Conservation (phyloP, 1,140 invertebrate genomes). For the Zaprionus vittiger region DNA sequence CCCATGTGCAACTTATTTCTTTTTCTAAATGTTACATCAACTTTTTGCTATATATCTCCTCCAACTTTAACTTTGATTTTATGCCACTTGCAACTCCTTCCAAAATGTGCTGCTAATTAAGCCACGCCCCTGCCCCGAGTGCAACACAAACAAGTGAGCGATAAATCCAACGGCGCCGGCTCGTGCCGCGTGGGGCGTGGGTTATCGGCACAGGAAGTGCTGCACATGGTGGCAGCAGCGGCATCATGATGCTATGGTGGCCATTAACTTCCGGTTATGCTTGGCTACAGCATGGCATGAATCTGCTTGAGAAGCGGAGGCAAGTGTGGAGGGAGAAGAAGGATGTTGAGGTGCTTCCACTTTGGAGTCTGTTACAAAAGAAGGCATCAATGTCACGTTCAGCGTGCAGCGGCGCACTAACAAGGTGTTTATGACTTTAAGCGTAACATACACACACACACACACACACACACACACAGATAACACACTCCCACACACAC, state of each 20-base stretch:
- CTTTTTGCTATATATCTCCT: neutral
- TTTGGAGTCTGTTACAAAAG: conserved; percentile 59
- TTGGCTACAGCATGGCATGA: neutral
- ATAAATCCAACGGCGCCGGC: conserved; percentile 65
- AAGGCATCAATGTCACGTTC: conserved; percentile 83
- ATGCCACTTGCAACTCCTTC: neutral
- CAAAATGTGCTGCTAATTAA: conserved; percentile 53
- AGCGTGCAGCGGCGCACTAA: conserved; percentile 69
- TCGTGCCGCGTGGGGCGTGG: conserved; percentile 44
- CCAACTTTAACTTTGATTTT: conserved; percentile 13
- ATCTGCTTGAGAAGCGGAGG: conserved; percentile 74
- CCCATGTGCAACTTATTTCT: too few species aligned
- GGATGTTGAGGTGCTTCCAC: neutral
- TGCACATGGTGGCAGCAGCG: conserved; percentile 66
- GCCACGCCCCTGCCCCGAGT: neutral
- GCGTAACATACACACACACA: conserved; percentile 37
- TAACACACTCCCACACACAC: conserved; percentile 14
- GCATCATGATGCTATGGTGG: conserved; percentile 36
- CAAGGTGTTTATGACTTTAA: conserved; percentile 81
- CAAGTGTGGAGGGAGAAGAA: conserved; percentile 40
- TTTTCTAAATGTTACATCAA: neutral
- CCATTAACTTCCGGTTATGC: conserved; percentile 31
- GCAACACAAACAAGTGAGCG: conserved; percentile 54
- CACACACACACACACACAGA: conserved; percentile 22
- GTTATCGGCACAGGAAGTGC: conserved; percentile 71